These are phyloP conservation scores for Euphydryas editha DNA, from an alignment of 2,888 invertebrate species.

Conservation along the genomic window DNA sequence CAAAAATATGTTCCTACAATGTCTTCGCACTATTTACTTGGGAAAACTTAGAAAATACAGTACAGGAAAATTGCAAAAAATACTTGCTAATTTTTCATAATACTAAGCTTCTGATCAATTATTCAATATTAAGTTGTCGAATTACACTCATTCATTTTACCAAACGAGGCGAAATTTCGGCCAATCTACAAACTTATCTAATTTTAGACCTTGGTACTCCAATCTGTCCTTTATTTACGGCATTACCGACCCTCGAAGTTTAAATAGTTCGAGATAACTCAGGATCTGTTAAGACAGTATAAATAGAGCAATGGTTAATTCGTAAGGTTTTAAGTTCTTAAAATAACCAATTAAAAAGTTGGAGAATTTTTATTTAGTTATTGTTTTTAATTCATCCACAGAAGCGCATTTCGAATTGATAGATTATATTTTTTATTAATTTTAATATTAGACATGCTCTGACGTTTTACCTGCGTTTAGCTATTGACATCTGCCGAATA, in stretches of 20 bases:
- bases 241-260: constrained; percentile 23
- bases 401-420: too few relatives aligned
- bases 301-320: constrained; percentile 25
- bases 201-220: constrained; percentile 20
- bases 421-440: too few relatives aligned
- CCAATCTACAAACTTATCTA: constrained; percentile 19
- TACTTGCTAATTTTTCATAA: background rate
- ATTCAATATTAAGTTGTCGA: background rate
- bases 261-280: constrained; percentile 31
- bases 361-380: background rate
- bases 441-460: too few relatives aligned
- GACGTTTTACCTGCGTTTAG: too few relatives aligned
- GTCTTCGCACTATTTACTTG: too few relatives aligned
- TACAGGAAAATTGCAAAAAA: background rate
- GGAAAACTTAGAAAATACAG: too few relatives aligned
- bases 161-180: constrained; percentile 2
- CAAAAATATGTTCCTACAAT: too few relatives aligned
- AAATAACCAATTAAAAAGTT: constrained; percentile 10
- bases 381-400: too few relatives aligned
- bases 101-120: background rate
- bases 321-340: constrained; percentile 12
- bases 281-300: constrained; percentile 14
- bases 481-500: too few relatives aligned
- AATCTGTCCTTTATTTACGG: constrained; percentile 18
- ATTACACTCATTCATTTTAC: constrained; percentile 9